phyloP scores from a whole-genome alignment of 1,140 invertebrate genomes.

The Calephelis nemesis region DNA sequence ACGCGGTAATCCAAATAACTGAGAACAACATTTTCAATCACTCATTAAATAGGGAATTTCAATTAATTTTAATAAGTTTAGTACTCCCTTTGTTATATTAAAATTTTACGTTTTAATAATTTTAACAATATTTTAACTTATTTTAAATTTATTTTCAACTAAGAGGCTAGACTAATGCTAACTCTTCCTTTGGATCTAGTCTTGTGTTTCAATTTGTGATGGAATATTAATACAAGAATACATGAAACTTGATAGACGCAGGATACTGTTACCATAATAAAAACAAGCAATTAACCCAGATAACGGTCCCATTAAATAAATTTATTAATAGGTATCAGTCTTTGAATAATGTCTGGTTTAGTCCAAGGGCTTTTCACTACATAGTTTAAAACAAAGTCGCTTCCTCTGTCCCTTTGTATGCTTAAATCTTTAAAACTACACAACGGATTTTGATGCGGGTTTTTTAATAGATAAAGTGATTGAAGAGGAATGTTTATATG shows the following conservation, averaged over 20 bases:
- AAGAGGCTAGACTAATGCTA: not conserved
- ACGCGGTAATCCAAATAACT: not conserved
- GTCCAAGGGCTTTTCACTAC: not conserved
- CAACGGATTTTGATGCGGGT: too few species aligned
- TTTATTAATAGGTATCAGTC: not conserved
- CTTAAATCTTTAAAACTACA: too few species aligned
- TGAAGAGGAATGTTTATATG: too few species aligned
- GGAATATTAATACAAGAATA: not conserved
- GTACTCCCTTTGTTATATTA: not conserved
- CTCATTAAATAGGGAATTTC: too few species aligned
- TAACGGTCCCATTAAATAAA: not conserved
- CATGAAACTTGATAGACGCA: not conserved
- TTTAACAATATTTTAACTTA: too few species aligned
- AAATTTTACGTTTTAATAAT: too few species aligned
- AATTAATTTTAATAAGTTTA: too few species aligned
- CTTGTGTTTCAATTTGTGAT: not conserved
- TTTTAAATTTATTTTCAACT: too few species aligned
- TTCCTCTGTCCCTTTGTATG: too few species aligned
- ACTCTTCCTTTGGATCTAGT: not conserved
- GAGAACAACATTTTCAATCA: not conserved
- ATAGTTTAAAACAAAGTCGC: constrained; percentile 13
- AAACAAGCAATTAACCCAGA: not conserved
- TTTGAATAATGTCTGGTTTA: not conserved
- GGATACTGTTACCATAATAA: constrained; percentile 1
- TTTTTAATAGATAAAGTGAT: too few species aligned